Evolutionary conservation across 1,140 invertebrate species (phyloP).

Genomic region (Chionoecetes opilio): DNA sequence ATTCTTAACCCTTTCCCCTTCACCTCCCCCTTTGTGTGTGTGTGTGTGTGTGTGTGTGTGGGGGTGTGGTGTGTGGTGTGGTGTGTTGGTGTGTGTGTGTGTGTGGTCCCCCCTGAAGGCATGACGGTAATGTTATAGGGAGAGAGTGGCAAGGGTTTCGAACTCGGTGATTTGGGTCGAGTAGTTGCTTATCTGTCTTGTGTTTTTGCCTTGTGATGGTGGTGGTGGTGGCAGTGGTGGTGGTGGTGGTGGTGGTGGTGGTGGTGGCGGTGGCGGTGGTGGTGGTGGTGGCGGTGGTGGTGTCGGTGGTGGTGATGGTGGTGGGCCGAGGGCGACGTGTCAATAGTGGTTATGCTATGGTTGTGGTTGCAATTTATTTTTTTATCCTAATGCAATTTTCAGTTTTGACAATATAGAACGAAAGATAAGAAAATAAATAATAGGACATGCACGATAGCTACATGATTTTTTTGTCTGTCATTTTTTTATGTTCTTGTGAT

Average conservation of each 20-base stretch:
- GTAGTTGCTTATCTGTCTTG: conserved; percentile 7
- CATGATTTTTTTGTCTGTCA: no score
- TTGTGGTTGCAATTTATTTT: background rate
- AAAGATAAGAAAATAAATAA: no score
- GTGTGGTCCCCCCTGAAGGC: background rate
- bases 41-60: background rate
- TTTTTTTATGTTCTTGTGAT: no score
- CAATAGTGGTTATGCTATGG: background rate
- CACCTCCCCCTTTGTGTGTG: no score
- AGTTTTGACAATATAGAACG: no score
- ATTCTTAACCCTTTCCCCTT: no score
- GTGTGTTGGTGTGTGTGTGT: background rate
- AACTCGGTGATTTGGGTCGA: background rate
- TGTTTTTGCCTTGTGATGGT: background rate
- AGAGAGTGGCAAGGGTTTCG: background rate
- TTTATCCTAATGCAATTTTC: no score
- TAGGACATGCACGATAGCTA: no score
- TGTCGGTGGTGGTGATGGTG: background rate
- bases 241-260: background rate
- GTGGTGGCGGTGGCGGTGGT: background rate
- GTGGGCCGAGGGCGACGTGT: background rate
- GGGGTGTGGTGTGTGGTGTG: background rate
- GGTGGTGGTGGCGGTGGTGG: background rate
- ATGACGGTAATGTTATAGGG: conserved; percentile 27
- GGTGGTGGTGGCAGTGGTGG: background rate